Evolutionary conservation across 2,888 invertebrate genomes (phyloP).

Genomic region (Nomada goodeniana): DNA sequence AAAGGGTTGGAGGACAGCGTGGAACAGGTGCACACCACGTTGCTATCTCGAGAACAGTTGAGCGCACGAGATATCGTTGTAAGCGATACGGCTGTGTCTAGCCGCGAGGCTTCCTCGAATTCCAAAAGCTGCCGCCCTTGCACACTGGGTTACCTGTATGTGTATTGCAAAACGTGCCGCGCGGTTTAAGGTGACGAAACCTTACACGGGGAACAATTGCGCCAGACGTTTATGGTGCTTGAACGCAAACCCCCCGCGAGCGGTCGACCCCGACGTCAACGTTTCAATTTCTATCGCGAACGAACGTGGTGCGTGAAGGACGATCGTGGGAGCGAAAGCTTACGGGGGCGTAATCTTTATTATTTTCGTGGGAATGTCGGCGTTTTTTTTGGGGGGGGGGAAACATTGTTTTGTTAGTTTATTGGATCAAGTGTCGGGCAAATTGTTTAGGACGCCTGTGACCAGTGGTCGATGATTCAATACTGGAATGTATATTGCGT

Average conservation of each 20-base stretch:
- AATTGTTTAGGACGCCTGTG: too few species aligned
- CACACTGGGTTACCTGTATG: slow-evolving; percentile 16
- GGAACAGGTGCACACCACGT: slow-evolving; percentile 29
- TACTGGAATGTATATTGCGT: too few species aligned
- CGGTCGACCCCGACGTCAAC: background rate
- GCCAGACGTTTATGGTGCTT: slow-evolving; percentile 62
- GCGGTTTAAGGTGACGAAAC: slow-evolving; percentile 45
- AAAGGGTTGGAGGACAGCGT: slow-evolving; percentile 36
- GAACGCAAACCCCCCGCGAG: slow-evolving; percentile 31
- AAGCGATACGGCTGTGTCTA: slow-evolving; percentile 64
- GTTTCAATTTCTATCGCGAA: background rate
- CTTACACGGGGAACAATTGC: slow-evolving; percentile 51
- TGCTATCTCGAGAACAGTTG: slow-evolving; percentile 62
- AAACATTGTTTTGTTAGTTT: too few species aligned
- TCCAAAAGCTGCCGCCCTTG: slow-evolving; percentile 35
- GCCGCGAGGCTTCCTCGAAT: slow-evolving; percentile 46
- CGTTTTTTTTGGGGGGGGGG: too few species aligned
- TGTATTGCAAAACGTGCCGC: slow-evolving; percentile 44
- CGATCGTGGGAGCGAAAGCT: background rate
- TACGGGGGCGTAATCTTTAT: too few species aligned
- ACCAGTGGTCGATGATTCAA: too few species aligned
- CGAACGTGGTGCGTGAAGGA: background rate
- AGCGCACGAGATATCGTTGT: slow-evolving; percentile 63
- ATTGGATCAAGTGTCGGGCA: too few species aligned
- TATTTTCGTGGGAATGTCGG: too few species aligned